Percentiles rank a stretch among this genome's conserved stretches.
phyloP scores from a whole-genome alignment of 1,140 invertebrate species.

The Micrasema minimum region DNA sequence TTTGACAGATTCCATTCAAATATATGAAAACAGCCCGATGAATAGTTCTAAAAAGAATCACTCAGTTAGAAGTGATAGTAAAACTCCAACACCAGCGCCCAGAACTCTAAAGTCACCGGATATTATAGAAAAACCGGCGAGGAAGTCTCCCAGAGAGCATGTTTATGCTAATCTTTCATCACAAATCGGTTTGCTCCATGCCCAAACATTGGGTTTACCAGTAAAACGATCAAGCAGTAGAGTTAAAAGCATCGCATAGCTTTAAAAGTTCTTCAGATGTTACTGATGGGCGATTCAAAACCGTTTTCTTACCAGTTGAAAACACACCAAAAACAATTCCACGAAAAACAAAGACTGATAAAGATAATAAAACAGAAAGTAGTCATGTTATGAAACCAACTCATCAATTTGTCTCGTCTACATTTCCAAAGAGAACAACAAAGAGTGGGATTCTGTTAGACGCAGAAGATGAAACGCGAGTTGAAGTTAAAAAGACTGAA shows the following conservation, averaged over 20 bases:
- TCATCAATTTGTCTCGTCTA: slow-evolving; percentile 43
- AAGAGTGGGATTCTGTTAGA: slow-evolving; percentile 51
- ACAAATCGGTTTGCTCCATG: slow-evolving; percentile 33
- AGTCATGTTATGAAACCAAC: slow-evolving; percentile 12
- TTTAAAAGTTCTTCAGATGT: background rate
- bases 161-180: slow-evolving; percentile 46
- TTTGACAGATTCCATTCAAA: slow-evolving; percentile 52
- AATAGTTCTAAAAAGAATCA: slow-evolving; percentile 30
- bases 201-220: slow-evolving; percentile 23
- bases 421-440: slow-evolving; percentile 50
- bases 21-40: slow-evolving; percentile 49
- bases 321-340: slow-evolving; percentile 50
- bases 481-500: slow-evolving; percentile 30
- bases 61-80: slow-evolving; percentile 32
- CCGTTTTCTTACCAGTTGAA: slow-evolving; percentile 25
- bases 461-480: slow-evolving; percentile 9
- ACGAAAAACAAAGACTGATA: slow-evolving; percentile 31
- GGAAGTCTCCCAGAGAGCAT: slow-evolving; percentile 40
- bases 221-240: slow-evolving; percentile 11
- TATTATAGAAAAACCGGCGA: slow-evolving; percentile 8
- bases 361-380: slow-evolving; percentile 1
- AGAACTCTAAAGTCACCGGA: slow-evolving; percentile 42
- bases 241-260: background rate
- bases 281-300: slow-evolving; percentile 6
- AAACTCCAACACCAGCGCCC: slow-evolving; percentile 51